These are phyloP conservation scores for Leguminivora glycinivorella DNA, from an alignment of 1,140 invertebrate species.

Conservation along the genomic window DNA sequence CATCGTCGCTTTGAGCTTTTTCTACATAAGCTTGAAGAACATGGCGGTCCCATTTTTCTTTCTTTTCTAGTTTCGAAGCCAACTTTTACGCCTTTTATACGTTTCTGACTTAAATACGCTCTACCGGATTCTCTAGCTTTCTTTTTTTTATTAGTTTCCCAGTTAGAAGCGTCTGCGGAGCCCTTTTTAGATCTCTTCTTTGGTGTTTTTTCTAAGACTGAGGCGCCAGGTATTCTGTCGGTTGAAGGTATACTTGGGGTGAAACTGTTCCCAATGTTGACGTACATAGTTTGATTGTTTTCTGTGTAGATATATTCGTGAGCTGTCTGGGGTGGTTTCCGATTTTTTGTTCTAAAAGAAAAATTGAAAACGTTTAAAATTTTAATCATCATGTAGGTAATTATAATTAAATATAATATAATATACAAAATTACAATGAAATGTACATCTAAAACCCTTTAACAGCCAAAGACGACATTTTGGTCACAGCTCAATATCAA, in stretches of 20 bases:
- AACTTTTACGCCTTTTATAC: slow-evolving; percentile 3
- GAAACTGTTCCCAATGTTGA: neutral
- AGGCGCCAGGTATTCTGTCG: neutral
- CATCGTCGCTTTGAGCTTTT: slow-evolving; percentile 6
- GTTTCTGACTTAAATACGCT: slow-evolving; percentile 8
- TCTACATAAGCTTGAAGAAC: neutral
- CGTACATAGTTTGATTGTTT: neutral
- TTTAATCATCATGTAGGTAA: neutral
- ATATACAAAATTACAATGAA: no score
- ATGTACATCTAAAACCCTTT: no score
- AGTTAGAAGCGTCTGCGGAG: neutral
- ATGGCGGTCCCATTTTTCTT: slow-evolving; percentile 5
- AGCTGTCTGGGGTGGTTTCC: neutral
- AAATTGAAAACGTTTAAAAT: neutral
- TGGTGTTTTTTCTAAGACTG: neutral
- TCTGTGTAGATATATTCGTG: neutral
- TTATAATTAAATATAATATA: no score
- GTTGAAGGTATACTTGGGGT: neutral
- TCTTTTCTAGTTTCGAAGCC: slow-evolving; percentile 3
- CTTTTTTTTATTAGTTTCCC: slow-evolving; percentile 4
- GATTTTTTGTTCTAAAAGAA: neutral
- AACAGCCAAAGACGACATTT: no score
- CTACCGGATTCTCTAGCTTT: slow-evolving; percentile 2
- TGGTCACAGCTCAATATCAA: no score
- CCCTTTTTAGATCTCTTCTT: neutral